Evolutionary conservation across 2,113 vertebrate genomes (phyloP), one percentile per base, ranked within the genome.

Genomic region (Nipponia nippon): DNA sequence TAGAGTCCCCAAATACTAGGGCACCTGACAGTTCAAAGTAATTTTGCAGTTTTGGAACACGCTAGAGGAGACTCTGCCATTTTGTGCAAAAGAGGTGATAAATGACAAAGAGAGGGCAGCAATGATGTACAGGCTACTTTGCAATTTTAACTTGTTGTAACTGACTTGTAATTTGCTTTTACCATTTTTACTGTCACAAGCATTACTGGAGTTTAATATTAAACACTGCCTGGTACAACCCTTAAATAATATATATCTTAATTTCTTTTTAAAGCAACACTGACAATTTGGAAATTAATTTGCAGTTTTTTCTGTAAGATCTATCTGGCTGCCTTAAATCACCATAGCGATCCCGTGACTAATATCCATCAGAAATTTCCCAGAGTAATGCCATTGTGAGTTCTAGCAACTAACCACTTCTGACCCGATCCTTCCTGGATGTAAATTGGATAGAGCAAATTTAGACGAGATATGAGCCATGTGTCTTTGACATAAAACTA

Each of bases 401-500:
- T 88, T 87, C 56, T 63, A 90, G 55, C 40, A 80, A 58, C 19
- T 63, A 84, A 82, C 26, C 53, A 53, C 46, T 91, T 73, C 73
- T 91, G 81, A 88, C 87, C 91, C 87, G 70, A 91, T 70, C 53
- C 38, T 62, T 67, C 10, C 38, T 90, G 6, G 8, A 50, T 44
- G 52, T 86, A 93, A 92, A 94, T 47, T 1, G 12, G 62, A 82
- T 89, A 53, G 9, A 77, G 38, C 73, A 91, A 97, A 93, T 95
- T 97, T 94, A 94, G 91, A 93, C 0, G 10, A 91, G 62, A 27
- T 93, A 87, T 36, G n/a, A 95, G 71, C 70, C 70, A 66, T 85
- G 87, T 85, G 89, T 91, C 81, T 93, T 94, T 95, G 96, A 96
- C 84, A 96, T 93, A 91, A 91, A 97, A 93, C 90, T 95, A 93